Evolutionary conservation across 2,113 vertebrate species (phyloP).

Genomic region (Misgurnus mizolepis): DNA sequence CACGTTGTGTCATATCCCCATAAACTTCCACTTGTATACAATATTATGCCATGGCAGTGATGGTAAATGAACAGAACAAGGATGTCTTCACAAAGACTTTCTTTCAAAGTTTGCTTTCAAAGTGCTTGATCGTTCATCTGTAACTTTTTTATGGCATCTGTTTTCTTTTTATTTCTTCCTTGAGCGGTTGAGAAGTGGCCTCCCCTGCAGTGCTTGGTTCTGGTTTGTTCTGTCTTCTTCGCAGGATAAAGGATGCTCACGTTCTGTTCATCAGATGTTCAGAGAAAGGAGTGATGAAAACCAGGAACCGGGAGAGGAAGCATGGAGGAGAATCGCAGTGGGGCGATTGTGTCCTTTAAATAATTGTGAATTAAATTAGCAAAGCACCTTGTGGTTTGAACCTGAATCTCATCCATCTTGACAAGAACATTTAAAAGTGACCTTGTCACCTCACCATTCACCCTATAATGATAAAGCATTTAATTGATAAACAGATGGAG

Average conservation of each 20-base stretch:
- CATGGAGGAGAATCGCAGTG: not conserved
- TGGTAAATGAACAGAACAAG: conserved; percentile 29
- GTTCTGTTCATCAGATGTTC: conserved; percentile 6
- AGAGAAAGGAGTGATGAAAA: not conserved
- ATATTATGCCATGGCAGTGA: not conserved
- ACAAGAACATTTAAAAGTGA: not conserved
- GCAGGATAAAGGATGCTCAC: not conserved
- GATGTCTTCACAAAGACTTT: not conserved
- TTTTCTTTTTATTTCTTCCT: conserved; percentile 17
- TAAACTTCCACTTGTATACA: not conserved
- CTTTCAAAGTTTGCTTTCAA: not conserved
- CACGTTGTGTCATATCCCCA: too few species aligned
- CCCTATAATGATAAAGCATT: not conserved
- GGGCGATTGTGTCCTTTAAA: not conserved
- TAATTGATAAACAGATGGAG: not conserved
- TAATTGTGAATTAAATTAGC: not conserved
- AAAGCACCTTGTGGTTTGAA: not conserved
- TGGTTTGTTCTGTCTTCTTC: not conserved
- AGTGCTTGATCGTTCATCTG: conserved; percentile 5
- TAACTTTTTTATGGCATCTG: conserved; percentile 19
- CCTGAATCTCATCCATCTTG: conserved; percentile 2
- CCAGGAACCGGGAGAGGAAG: not conserved
- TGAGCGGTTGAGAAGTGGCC: not conserved
- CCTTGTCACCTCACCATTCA: not conserved
- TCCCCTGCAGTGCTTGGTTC: not conserved